phyloP scores from a whole-genome alignment of 2,888 invertebrate species.

The Ceratothoa steindachneri region DNA sequence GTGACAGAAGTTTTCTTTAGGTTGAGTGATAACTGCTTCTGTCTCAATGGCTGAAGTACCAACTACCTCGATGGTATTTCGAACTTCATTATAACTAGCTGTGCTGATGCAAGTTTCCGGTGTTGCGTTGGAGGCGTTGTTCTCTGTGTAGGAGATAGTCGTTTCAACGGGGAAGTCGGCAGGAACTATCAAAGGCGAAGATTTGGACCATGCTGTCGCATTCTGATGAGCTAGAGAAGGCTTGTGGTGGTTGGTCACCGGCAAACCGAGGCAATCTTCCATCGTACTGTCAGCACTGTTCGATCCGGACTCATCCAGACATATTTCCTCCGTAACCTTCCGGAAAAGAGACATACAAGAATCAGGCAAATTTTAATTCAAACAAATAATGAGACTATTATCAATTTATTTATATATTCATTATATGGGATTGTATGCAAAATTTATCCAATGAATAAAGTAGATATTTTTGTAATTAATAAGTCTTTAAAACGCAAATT shows the following conservation, averaged over 20 bases:
- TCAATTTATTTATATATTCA: too few species aligned
- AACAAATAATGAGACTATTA: too few species aligned
- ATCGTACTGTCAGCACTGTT: slow-evolving; percentile 32
- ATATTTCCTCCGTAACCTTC: slow-evolving; percentile 25
- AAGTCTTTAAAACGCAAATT: too few species aligned
- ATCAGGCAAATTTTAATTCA: too few species aligned
- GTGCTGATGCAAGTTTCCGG: neutral
- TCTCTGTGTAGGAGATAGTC: neutral
- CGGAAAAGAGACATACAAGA: neutral
- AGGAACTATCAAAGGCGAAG: neutral
- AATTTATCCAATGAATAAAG: too few species aligned
- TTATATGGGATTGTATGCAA: too few species aligned
- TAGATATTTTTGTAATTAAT: too few species aligned
- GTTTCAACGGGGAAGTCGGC: neutral
- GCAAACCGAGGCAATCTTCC: slow-evolving; percentile 1
- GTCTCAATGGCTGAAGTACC: slow-evolving; percentile 1
- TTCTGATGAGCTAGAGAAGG: neutral
- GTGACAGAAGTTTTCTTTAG: neutral
- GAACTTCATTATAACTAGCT: neutral
- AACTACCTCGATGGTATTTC: neutral
- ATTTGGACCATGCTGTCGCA: neutral
- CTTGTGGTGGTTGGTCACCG: neutral
- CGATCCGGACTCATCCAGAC: slow-evolving; percentile 29
- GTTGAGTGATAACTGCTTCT: neutral
- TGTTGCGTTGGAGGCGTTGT: neutral